Evolutionary conservation across 2,797 vertebrate species (phyloP).

Genomic region (Microhierax caerulescens): DNA sequence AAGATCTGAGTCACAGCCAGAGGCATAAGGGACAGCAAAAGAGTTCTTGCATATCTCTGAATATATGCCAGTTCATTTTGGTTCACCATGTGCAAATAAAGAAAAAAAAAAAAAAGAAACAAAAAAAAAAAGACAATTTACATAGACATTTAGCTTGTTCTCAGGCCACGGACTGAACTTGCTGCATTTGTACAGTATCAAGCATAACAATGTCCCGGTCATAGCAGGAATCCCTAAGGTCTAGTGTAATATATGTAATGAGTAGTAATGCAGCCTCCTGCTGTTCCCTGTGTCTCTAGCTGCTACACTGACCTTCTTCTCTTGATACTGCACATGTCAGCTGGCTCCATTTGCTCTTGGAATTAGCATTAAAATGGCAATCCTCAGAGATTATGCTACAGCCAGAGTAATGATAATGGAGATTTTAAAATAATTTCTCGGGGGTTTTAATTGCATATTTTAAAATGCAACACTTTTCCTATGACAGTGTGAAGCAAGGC

Average conservation of each 20-base stretch:
- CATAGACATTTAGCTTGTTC: background rate
- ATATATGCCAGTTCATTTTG: background rate
- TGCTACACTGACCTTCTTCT: constrained; percentile 26
- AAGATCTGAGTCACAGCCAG: background rate
- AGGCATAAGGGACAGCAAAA: background rate
- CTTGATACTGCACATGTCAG: constrained; percentile 43
- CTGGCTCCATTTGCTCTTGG: constrained; percentile 48
- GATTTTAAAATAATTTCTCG: background rate
- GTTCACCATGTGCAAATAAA: background rate
- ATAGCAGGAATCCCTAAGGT: constrained; percentile 1
- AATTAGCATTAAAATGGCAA: constrained; percentile 65
- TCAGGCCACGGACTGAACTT: background rate
- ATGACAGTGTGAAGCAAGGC: background rate
- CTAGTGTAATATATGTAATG: constrained; percentile 42
- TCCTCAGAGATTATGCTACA: constrained; percentile 41
- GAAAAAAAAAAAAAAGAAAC: background rate
- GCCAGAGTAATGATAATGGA: background rate
- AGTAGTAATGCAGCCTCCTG: constrained; percentile 56
- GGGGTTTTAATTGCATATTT: background rate
- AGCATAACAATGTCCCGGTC: constrained; percentile 7
- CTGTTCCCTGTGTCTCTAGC: constrained; percentile 34
- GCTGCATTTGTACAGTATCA: background rate
- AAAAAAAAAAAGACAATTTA: background rate
- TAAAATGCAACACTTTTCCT: background rate
- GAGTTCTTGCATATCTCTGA: background rate